phyloP scores from a whole-genome alignment of 1,140 invertebrate species.

The Pseudomyrmex gracilis region DNA sequence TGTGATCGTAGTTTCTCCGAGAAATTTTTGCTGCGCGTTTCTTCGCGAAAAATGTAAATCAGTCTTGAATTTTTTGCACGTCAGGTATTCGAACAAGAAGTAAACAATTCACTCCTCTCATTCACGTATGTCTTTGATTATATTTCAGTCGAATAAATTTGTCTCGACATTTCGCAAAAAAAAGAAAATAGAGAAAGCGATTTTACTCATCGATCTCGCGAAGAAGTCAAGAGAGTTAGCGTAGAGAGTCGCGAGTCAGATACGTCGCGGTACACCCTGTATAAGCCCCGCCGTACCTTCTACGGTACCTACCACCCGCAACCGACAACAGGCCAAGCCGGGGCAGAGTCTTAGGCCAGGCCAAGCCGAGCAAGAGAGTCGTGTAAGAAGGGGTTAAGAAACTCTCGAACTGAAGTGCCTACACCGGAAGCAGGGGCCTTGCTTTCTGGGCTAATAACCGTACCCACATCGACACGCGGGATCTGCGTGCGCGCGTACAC shows the following conservation, averaged over 20 bases:
- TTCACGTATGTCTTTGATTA: too few relatives aligned
- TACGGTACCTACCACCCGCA: slow-evolving; percentile 72
- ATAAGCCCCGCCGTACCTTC: slow-evolving; percentile 53
- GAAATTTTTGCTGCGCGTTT: not conserved
- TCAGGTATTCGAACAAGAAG: too few relatives aligned
- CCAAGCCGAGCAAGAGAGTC: slow-evolving; percentile 76
- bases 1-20: not conserved
- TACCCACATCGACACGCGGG: slow-evolving; percentile 81
- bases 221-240: too few relatives aligned
- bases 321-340: slow-evolving; percentile 68
- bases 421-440: slow-evolving; percentile 85
- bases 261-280: slow-evolving; percentile 50
- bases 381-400: slow-evolving; percentile 84
- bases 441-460: slow-evolving; percentile 86
- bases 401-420: slow-evolving; percentile 84
- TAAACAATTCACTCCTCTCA: too few relatives aligned
- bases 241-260: slow-evolving; percentile 1
- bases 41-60: not conserved
- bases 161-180: not conserved
- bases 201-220: too few relatives aligned
- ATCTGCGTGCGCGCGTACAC: slow-evolving; percentile 77
- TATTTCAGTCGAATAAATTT: too few relatives aligned
- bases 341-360: slow-evolving; percentile 74
- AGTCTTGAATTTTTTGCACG: too few relatives aligned
- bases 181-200: not conserved